Base-by-base conservation (phyloP, 1,140 invertebrate genomes). In the Acarapis woodi region DNA sequence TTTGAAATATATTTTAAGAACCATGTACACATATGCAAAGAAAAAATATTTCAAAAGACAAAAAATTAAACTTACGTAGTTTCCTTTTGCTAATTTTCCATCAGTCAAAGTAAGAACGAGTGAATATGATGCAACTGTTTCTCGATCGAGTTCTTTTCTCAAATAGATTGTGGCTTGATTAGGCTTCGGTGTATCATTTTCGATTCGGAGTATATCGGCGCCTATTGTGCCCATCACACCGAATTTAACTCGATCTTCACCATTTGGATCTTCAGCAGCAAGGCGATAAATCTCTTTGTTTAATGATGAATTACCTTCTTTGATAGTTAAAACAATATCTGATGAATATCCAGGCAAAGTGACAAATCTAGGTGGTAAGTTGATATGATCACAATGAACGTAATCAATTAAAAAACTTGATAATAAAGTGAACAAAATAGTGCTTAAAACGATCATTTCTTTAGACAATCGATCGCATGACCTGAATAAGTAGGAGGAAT, bases 81-180 rank as follows among this genome's bases (percentile, higher is more conserved):
- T 79, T 32, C 74, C 73, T 32, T 78, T 72, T 2, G 73, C 74
- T 19, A 82, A 62, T 48, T 71, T 68, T 32, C 75, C 76, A 53
- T 88, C 80, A 1, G 77, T 85, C 42, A 88, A 54, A 2, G 79
- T 87, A 44, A 88, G 56, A 24, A 87, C 70, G 44, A 87, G 57
- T 31, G 71, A 68, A 51, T 85, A 85, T 56, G 83, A 79, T 49
- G 82, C 77, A 53, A 68, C 65, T 12, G 62, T 60, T 63, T 88
- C 79, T 57, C 79, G 64, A 58, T 87, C 79, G 42, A 88, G 64
- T 58, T 79, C 68, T 60, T 76, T 77, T 55, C 71, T 71, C 48
- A 88, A 61, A 53, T 73, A 77, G 45, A 88, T 62, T 54, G 79
- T 71, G 41, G 79, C 79, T 62, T 80, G 73, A 49, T 66, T 74